Evolutionary conservation across 2,113 vertebrate genomes (phyloP).

Genomic region (Galeopterus variegatus): DNA sequence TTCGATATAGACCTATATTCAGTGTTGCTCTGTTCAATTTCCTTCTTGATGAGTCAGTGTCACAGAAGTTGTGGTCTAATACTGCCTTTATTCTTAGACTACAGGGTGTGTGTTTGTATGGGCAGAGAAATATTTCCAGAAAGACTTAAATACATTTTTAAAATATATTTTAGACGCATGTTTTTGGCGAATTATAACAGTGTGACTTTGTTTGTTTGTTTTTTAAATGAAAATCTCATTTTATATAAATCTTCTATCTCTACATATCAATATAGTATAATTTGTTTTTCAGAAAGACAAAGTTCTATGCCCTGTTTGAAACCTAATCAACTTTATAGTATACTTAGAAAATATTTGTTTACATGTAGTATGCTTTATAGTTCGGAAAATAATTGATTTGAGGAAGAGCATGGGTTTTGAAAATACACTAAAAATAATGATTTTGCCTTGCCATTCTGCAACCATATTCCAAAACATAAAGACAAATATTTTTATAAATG

Average conservation of each 20-base stretch:
- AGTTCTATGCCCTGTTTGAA: neutral
- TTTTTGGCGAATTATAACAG: neutral
- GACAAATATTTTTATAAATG: neutral
- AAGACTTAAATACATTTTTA: neutral
- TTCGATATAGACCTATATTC: neutral
- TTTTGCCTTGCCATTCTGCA: neutral
- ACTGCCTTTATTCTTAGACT: neutral
- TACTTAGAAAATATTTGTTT: neutral
- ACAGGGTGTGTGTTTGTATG: accelerated
- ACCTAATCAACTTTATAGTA: neutral
- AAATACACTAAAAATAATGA: neutral
- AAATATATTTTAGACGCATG: neutral
- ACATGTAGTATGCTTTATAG: neutral
- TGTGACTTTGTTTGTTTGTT: neutral
- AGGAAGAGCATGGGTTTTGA: neutral
- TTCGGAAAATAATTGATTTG: slow-evolving; percentile 24
- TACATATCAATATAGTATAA: neutral
- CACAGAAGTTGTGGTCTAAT: neutral
- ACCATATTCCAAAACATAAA: neutral
- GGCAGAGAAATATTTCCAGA: neutral
- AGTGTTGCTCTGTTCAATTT: neutral
- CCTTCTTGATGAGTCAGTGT: neutral
- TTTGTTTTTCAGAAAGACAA: neutral
- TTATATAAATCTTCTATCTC: neutral
- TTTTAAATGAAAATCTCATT: neutral